phyloP scores from a whole-genome alignment of 2,797 vertebrate genomes.

The Sylvilagus floridanus region DNA sequence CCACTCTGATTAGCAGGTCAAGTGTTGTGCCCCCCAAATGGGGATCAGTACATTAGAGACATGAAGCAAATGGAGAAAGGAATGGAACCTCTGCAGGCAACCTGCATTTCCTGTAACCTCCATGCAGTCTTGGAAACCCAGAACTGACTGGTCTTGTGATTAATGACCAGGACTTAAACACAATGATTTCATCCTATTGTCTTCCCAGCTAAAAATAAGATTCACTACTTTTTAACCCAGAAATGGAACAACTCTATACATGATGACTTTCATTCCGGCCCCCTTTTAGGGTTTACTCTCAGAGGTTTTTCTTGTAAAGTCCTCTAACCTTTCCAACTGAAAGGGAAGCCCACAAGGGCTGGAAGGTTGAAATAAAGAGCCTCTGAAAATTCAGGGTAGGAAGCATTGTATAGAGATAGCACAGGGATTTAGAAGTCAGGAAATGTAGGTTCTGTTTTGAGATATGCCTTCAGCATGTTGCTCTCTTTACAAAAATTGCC shows the following conservation, averaged over 20 bases:
- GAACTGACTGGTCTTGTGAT: conserved; percentile 88
- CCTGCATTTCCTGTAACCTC: conserved; percentile 72
- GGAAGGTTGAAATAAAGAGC: conserved; percentile 84
- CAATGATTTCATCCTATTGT: conserved; percentile 11
- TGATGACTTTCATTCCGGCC: not conserved
- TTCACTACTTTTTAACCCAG: not conserved
- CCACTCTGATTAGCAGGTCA: conserved; percentile 33
- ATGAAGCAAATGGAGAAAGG: not conserved
- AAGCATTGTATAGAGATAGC: conserved; percentile 52
- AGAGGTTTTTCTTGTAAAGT: conserved; percentile 45
- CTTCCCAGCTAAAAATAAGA: conserved; percentile 53
- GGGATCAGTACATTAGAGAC: conserved; percentile 11
- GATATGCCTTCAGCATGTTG: conserved; percentile 74
- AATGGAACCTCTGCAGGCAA: not conserved
- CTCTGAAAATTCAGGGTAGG: conserved; percentile 45
- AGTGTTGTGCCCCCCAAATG: not conserved
- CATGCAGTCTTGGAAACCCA: conserved; percentile 77
- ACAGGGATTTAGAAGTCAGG: conserved; percentile 60
- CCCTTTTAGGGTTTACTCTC: not conserved
- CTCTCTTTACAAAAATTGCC: conserved; percentile 73
- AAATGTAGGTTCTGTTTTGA: conserved; percentile 77
- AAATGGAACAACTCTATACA: not conserved
- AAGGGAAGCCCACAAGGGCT: conserved; percentile 24
- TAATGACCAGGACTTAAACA: conserved; percentile 80
- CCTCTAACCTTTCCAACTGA: conserved; percentile 46